Evolutionary conservation across 30 jellyfish, hydroid and myxozoan genomes (phyloP), one percentile per base, ranked within the genome.

Genomic region (Chironex yamaguchii): DNA sequence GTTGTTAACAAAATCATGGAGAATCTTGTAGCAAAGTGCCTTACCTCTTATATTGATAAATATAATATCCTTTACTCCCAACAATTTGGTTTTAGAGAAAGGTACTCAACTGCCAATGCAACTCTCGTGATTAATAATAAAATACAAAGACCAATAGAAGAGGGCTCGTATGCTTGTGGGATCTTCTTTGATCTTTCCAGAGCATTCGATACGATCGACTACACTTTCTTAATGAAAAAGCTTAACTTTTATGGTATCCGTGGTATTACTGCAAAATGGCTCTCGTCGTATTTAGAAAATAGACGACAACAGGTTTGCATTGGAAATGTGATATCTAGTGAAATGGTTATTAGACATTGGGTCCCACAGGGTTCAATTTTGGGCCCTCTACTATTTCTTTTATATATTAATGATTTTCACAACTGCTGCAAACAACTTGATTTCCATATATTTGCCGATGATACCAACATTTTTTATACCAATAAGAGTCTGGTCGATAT

Each of bases 191-290:
- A 79, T 52, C 90, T 32, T 29, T 36, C 31, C 62, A 79, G 65
- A 42, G 90, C 84, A 48, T 79, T 79, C 74, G 71, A 79, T 34
- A 52, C 89, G 31, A 80, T 49, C 31, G 83, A 76, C 63, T 80
- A 76, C 76, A 50, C 84, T 28, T 50, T 76, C 67, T 26, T 52
- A 27, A 1, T 52, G 11, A 67, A 30, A 50, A 76, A 77, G 48
- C 65, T 76, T 52, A 17, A 17, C 30, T 34, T 1, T 62, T 54
- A 25, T 73, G 72, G 36, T 28, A 63, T 76, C 0, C 33, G 84
- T 62, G 54, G 85, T 28, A 66, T 32, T 26, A 63, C 69, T n/a
- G 83, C 52, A 30, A 70, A 63, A 71, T 79, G 90, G 84, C 48
- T 49, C 48, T 58, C 63, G 28, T 79, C 84, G 65, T 79, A 79